Base-by-base conservation (phyloP, 2,888 invertebrate genomes). In the Cremastobaeus sp. region DNA sequence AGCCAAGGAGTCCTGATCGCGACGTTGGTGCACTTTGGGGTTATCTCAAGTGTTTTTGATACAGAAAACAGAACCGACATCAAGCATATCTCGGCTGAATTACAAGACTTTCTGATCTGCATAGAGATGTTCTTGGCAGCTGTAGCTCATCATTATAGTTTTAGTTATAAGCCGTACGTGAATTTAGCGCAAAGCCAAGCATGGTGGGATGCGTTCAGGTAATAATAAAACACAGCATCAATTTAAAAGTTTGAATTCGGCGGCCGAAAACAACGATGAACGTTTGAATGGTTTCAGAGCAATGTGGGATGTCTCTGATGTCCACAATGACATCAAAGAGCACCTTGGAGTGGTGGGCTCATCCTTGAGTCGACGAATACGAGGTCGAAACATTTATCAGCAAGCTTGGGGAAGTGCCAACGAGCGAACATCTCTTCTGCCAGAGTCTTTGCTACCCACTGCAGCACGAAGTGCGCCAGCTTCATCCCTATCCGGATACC, bases 71-170 rank as follows among this genome's bases (percentile, higher is more conserved):
- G 91, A 59, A 90, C 91, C 74, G 91, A 91, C 77, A 91, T 92
- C 68, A 92, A 93, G 83, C 92, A 92, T 82, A 91, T 96, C 83
- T 94, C 96, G 57, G 93, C 94, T 52, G 93, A 94, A 86, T 87
- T 97, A 77, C 90, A 97, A 94, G 96, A 98, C 89, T 97, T 98
- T 88, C 89, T 96, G 60, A 97, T 98, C 79, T 98, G 98, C 86
- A 96, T 98, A 83, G 98, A 98, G 90, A 98, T 98, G 98, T 97
- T 98, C 86, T 87, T 98, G 81, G 98, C 98, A 17, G 96, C 98
- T 1, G 92, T 98, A 17, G 98, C 97, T 0, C 98, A 98, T 88
- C 96, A 96, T 87, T 98, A 95, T 88, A 96, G 96, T 83, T 98
- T 98, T 88, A 95, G 97, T n/a, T 95, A 97, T 88, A 92, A 94